Base-by-base conservation (phyloP, 2,797 vertebrate genomes). In the Lutjanus argentimaculatus region DNA sequence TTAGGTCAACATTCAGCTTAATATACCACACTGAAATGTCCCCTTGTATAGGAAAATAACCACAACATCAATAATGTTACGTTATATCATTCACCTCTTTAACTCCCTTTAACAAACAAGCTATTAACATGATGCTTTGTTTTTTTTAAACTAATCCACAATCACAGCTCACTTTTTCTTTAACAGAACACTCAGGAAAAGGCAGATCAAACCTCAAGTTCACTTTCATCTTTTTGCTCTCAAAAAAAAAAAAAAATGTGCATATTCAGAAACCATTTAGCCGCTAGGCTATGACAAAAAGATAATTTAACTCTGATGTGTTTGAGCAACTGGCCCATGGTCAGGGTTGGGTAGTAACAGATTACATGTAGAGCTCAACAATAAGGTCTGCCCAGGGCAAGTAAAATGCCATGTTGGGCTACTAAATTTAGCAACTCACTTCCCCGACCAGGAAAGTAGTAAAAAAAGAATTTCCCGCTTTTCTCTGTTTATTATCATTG, bases 11-110 rank as follows among this genome's bases (percentile, higher is more conserved):
- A 9, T n/a, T 49, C 16, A 59, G 45, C 30, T 70, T 40, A 17
- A 25, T 21, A 22, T 15, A 8, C 62, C 43, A 25, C 22, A 66
- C 58, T 64, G 25, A 80, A 78, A 72, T 73, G 36, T 79, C 72
- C 67, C 19, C 9, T 66, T 53, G 14, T 6, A 45, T 0, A 1
- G 42, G 65, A 57, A n/a, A 66, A 64, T 15, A 65, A 48, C 22
- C 21, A 75, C 16, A 40, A 36, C 68, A 62, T 69, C 2, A 46
- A 51, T 30, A 51, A 22, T n/a, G 65, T 72, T 36, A 25, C 12
- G 5, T 42, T 36, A 51, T 30, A 56, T 21, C 14, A 30, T 68
- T 75, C 51, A 55, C 9, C 13, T 13, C n/a, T 67, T 66, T 45
- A 25, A 25, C 25, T 7, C 13, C 10, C n/a, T 67, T 66, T 36